A percentile compares a stretch with the other conserved stretches of the same genome.
Conservation (phyloP, 2,888 invertebrate species). For the Drosophila aldrichi region DNA sequence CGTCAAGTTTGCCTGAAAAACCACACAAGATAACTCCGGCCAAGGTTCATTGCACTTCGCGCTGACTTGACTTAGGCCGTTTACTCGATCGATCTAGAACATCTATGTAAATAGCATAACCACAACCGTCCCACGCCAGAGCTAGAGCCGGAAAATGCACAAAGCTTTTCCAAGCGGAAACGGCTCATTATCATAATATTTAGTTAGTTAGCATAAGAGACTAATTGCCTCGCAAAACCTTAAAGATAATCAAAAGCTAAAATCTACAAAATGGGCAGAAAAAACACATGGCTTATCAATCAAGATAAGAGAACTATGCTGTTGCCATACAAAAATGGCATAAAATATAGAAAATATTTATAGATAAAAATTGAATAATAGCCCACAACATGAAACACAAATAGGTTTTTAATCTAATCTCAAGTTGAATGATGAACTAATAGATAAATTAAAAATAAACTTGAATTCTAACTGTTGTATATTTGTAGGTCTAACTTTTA, state of each 20-base stretch:
- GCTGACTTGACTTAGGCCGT: not conserved
- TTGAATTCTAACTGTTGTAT: not conserved
- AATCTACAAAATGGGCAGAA: not conserved
- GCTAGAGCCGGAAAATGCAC: conserved; percentile 1
- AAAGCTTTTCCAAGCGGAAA: conserved; percentile 47
- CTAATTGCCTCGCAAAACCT: conserved; percentile 41
- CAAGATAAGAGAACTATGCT: conserved; percentile 15
- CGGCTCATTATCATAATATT: conserved; percentile 60
- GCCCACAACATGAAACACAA: not conserved
- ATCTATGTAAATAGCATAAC: conserved; percentile 55
- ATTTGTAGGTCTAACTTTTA: too few relatives aligned
- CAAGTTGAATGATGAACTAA: not conserved
- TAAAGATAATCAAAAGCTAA: not conserved
- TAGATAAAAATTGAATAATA: conserved; percentile 6
- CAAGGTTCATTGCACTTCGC: conserved; percentile 58
- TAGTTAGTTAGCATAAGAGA: conserved; percentile 44
- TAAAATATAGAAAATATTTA: not conserved
- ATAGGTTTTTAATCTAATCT: conserved; percentile 56
- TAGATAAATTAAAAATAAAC: not conserved
- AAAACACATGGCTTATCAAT: conserved; percentile 38
- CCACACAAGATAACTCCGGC: conserved; percentile 10
- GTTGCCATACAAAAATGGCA: not conserved
- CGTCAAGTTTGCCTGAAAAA: conserved; percentile 35
- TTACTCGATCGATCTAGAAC: conserved; percentile 42
- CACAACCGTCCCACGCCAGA: conserved; percentile 44